These are phyloP conservation scores for Momotus momota DNA, from an alignment of 2,797 vertebrate species.

Conservation along the genomic window DNA sequence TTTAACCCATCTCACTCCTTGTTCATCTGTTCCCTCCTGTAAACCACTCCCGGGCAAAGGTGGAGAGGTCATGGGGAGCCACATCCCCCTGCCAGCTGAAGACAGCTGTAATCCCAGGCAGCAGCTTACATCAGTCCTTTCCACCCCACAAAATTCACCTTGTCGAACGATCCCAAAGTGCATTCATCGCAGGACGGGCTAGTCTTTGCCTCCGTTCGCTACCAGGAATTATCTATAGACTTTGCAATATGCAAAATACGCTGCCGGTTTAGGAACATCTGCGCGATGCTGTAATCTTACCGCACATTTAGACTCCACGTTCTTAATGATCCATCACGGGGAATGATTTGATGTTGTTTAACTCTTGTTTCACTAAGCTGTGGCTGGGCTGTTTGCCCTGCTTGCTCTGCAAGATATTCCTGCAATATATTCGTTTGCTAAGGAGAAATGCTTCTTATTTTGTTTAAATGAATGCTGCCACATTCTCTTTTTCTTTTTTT, in stretches of 20 bases:
- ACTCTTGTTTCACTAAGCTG: constrained; percentile 59
- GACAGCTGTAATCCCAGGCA: not conserved
- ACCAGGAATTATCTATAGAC: not conserved
- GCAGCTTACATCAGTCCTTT: not conserved
- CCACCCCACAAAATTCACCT: not conserved
- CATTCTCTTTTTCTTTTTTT: not conserved
- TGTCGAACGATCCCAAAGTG: not conserved
- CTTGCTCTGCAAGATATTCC: not conserved
- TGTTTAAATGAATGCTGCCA: constrained; percentile 36
- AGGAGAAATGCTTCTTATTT: constrained; percentile 57
- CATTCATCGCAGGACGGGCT: not conserved
- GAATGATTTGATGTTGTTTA: constrained; percentile 76
- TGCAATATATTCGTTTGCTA: constrained; percentile 1
- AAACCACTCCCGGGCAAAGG: not conserved
- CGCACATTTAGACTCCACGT: constrained; percentile 62
- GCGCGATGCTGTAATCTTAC: constrained; percentile 53
- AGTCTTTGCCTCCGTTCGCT: not conserved
- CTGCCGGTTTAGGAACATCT: constrained; percentile 66
- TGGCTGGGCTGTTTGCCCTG: not conserved
- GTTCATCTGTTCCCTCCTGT: not conserved
- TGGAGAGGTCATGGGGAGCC: not conserved
- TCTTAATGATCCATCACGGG: constrained; percentile 74
- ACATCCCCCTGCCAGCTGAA: not conserved
- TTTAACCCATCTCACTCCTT: not conserved
- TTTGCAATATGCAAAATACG: constrained; percentile 56